A percentile compares a stretch with the other conserved stretches of the same genome.
Evolutionary conservation across 2,888 invertebrate species (phyloP).

Genomic region (Agonopterix heracliana): DNA sequence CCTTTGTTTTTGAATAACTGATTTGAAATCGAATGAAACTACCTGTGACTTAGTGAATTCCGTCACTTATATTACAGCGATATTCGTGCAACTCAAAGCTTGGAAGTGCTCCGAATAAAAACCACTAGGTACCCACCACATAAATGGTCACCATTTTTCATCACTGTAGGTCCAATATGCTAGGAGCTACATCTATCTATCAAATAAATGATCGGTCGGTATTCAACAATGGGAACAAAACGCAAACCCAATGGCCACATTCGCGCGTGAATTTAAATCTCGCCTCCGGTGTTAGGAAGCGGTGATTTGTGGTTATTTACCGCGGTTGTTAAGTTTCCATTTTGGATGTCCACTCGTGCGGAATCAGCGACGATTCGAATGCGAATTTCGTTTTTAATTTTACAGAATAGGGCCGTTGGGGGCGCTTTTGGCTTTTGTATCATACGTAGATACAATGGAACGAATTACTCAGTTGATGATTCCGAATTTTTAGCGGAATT

Average conservation of each 20-base stretch:
- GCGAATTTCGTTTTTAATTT: constrained; percentile 68
- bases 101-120: too few relatives aligned
- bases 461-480: constrained; percentile 26
- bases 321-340: constrained; percentile 72
- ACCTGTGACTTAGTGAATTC: too few relatives aligned
- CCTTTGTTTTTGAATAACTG: too few relatives aligned
- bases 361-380: constrained; percentile 61
- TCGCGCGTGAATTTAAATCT: constrained; percentile 69
- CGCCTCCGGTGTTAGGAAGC: constrained; percentile 67
- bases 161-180: background rate
- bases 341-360: constrained; percentile 61
- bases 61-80: too few relatives aligned
- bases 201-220: background rate
- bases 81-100: too few relatives aligned
- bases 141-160: too few relatives aligned
- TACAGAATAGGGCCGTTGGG: constrained; percentile 46
- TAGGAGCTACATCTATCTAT: constrained; percentile 15
- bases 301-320: constrained; percentile 76
- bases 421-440: constrained; percentile 1
- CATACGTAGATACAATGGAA: constrained; percentile 6
- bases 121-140: too few relatives aligned
- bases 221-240: constrained; percentile 31
- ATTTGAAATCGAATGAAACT: too few relatives aligned
- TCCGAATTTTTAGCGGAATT: constrained; percentile 21
- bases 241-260: constrained; percentile 42